phyloP scores from a whole-genome alignment of 2,797 vertebrate species.

The Sternotherus odoratus region DNA sequence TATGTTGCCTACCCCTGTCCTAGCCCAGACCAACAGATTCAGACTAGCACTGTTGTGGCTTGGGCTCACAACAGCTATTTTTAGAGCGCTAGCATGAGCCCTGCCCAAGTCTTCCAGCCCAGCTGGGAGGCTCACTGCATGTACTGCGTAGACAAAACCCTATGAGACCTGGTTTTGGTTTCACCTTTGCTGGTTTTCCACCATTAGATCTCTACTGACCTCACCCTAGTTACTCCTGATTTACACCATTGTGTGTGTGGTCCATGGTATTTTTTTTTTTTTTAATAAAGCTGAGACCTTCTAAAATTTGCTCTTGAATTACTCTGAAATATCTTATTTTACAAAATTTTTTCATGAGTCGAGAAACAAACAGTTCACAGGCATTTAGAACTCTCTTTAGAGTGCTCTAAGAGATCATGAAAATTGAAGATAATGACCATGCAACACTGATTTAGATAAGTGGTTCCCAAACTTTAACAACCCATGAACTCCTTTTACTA shows the following conservation, averaged over 20 bases:
- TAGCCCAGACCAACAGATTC: neutral
- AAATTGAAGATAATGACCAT: neutral
- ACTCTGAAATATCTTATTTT: neutral
- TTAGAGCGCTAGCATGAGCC: neutral
- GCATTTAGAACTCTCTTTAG: constrained; percentile 1
- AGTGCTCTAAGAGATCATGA: constrained; percentile 14
- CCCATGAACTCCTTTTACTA: too few species aligned
- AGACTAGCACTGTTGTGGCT: neutral
- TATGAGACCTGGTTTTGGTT: neutral
- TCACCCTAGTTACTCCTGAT: neutral
- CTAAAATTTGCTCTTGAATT: constrained; percentile 9
- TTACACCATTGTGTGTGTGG: neutral
- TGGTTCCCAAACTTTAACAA: too few species aligned
- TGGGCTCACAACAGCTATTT: neutral
- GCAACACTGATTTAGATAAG: too few species aligned
- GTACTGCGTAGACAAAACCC: neutral
- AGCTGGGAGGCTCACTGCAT: neutral
- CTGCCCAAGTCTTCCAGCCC: neutral
- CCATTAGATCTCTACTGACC: neutral
- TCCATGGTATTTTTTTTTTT: too few species aligned
- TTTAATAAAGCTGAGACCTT: too few species aligned
- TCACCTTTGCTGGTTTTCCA: neutral
- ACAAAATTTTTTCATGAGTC: neutral
- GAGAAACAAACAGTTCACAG: neutral
- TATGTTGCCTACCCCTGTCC: too few species aligned